Percentiles rank a stretch among this genome's conserved stretches.
phyloP scores from a whole-genome alignment of 2,888 invertebrate genomes.

The Leucophora obtusa region DNA sequence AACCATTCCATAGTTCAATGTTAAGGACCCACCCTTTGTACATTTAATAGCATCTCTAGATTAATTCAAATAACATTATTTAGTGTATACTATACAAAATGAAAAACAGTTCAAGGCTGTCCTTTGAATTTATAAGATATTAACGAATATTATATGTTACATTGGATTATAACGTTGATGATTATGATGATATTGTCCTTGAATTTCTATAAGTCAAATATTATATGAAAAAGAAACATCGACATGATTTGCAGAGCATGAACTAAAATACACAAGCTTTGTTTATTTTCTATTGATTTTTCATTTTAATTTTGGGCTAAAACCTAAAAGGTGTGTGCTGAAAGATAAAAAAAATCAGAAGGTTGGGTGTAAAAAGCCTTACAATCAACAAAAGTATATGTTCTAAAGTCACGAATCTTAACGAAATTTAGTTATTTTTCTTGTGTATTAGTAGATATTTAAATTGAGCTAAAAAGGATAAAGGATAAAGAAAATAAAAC shows the following conservation, averaged over 20 bases:
- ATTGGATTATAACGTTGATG: background rate
- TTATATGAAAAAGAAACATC: constrained; percentile 23
- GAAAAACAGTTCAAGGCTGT: too few relatives aligned
- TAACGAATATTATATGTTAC: too few relatives aligned
- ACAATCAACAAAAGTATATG: background rate
- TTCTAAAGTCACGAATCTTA: constrained; percentile 17
- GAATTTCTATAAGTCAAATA: constrained; percentile 24
- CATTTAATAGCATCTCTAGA: too few relatives aligned
- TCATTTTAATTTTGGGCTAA: constrained; percentile 3
- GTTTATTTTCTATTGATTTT: constrained; percentile 28
- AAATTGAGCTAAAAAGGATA: background rate
- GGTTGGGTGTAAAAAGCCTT: background rate
- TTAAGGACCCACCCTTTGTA: too few relatives aligned
- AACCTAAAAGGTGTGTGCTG: background rate
- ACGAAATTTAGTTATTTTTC: background rate
- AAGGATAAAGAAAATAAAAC: background rate
- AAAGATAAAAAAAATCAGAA: background rate
- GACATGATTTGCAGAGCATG: constrained; percentile 12
- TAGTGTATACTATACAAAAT: too few relatives aligned
- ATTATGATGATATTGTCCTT: constrained; percentile 27
- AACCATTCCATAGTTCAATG: background rate
- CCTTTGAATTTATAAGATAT: too few relatives aligned
- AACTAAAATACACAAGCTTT: background rate
- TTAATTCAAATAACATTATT: too few relatives aligned
- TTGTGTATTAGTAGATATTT: background rate